Evolutionary conservation across 2,113 vertebrate species (phyloP), one percentile per base, ranked within the genome.

Genomic region (Prietella phreatophila): DNA sequence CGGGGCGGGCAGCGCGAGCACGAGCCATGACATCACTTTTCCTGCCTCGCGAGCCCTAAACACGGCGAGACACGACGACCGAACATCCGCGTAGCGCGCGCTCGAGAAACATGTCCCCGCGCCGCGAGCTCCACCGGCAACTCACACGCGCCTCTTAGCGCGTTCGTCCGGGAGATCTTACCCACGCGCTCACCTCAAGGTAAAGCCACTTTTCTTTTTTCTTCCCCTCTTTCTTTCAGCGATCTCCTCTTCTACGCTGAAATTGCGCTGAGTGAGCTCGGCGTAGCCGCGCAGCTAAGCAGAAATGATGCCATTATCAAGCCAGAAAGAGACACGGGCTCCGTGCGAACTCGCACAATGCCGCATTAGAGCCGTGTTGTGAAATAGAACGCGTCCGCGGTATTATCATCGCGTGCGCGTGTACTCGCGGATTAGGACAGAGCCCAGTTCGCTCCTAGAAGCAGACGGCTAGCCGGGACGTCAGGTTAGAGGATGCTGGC

Each of bases 11-110:
- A 90, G 86, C 86, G 91, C 76, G 83, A 90, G 93, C 93, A 20
- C 50, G 50, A 93, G 91, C 93, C 90, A 94, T 96, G 95, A 96
- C 95, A 94, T 96, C 95, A 95, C 93, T 94, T 93, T 94, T 95
- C 94, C 92, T 94, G 88, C 86, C 81, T 61, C 85, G 86, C 56
- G 91, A 93, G 69, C 36, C 90, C 92, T 93, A 93, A 94, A 95
- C 93, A 94, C 80, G 80, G 80, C 15, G 56, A 82, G 56, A 82
- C 53, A 56, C 79, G 79, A 82, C 79, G 55, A 82, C 17, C 80
- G 27, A 82, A 82, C 80, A 82, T 42, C 80, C 33, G 25, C 61
- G 56, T 39, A 8, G 7, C 80, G 8, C 56, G 61, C 80, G 80
- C 33, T 30, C 2, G 33, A 61, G 71, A 61, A 78, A 47, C 84